Evolutionary conservation across 2,113 vertebrate genomes (phyloP).

Genomic region (Leiothrix lutea): DNA sequence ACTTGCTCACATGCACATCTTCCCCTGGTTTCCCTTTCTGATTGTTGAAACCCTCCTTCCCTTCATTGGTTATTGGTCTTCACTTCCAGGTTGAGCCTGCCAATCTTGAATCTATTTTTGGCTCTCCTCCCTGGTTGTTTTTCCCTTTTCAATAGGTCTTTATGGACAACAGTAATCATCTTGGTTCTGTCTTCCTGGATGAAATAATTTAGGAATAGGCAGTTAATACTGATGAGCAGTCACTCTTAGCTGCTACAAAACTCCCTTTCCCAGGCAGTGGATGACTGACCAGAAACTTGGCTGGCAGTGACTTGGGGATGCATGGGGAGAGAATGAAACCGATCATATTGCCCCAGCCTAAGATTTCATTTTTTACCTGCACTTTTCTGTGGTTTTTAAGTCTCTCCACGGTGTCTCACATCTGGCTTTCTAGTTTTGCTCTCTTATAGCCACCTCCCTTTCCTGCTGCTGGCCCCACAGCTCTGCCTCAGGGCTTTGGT

Average conservation of each 20-base stretch:
- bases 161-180: background rate
- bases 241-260: background rate
- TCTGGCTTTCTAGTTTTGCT: background rate
- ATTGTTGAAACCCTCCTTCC: background rate
- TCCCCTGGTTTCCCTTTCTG: background rate
- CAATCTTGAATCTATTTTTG: background rate
- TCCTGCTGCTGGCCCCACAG: background rate
- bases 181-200: background rate
- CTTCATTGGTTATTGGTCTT: accelerated
- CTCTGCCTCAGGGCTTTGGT: accelerated
- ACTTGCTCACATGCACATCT: background rate
- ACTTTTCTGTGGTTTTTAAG: background rate
- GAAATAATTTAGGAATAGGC: background rate
- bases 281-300: background rate
- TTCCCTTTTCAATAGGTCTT: background rate
- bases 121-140: background rate
- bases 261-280: background rate
- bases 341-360: no score
- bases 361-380: background rate
- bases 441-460: background rate
- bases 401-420: background rate
- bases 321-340: background rate
- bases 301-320: background rate
- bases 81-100: background rate
- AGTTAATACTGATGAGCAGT: background rate